These are phyloP conservation scores for Toxostoma redivivum DNA, from an alignment of 2,113 vertebrate species.

Conservation along the genomic window DNA sequence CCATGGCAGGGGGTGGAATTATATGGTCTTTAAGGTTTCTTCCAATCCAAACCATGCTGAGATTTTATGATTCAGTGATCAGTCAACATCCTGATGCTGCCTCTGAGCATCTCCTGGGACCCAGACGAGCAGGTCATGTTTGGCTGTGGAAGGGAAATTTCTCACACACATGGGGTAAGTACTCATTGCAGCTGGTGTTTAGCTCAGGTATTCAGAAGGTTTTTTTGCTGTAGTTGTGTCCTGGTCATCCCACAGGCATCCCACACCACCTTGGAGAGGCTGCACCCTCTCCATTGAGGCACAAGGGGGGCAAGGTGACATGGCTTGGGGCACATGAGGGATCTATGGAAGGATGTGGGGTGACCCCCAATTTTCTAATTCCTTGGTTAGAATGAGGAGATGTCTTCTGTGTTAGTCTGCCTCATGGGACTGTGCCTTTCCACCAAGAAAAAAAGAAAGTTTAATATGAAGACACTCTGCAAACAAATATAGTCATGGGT, in stretches of 20 bases:
- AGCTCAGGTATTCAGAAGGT: not conserved
- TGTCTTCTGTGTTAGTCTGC: not conserved
- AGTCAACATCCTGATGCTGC: not conserved
- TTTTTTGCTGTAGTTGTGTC: not conserved
- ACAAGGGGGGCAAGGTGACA: rapidly evolving
- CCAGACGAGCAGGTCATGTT: rapidly evolving
- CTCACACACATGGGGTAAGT: rapidly evolving
- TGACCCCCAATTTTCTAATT: rapidly evolving
- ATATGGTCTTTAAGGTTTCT: not conserved
- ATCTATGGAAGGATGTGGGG: not conserved
- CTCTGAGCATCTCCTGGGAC: rapidly evolving
- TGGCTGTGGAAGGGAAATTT: not conserved
- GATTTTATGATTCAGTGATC: not conserved
- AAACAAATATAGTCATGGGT: not conserved
- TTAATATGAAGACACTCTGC: not conserved
- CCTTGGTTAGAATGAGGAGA: rapidly evolving
- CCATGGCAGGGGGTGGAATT: not conserved
- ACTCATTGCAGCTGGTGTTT: not conserved
- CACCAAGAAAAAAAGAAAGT: not conserved
- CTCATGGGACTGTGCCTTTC: not conserved
- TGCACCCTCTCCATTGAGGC: not conserved
- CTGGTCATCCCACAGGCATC: too few species aligned
- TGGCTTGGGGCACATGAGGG: rapidly evolving
- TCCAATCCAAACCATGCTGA: not conserved
- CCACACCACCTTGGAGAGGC: not conserved